A percentile compares a stretch with the other conserved stretches of the same genome.
Conservation (phyloP, 1,140 invertebrate genomes). For the Neoseiulus cucumeris region DNA sequence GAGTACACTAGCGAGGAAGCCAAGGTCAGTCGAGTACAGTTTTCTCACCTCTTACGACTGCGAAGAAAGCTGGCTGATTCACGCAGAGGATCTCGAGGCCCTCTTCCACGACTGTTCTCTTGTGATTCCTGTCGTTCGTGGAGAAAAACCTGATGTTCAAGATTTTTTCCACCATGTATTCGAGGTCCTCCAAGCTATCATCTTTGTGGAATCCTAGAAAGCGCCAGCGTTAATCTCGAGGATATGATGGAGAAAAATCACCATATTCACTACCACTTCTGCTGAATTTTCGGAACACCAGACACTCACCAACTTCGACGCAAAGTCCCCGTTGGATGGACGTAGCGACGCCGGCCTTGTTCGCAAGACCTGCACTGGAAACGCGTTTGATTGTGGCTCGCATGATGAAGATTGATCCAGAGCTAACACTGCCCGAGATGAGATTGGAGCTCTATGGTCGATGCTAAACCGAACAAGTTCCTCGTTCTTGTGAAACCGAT, state of each 20-base stretch:
- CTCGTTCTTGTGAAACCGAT: too few relatives aligned
- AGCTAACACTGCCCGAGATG: too few relatives aligned
- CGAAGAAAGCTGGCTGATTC: constrained; percentile 62
- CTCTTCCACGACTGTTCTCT: constrained; percentile 47
- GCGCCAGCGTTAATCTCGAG: too few relatives aligned
- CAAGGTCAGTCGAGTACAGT: not conserved
- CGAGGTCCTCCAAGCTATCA: not conserved
- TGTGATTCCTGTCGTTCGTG: constrained; percentile 50
- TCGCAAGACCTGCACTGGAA: constrained; percentile 45
- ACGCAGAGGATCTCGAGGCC: constrained; percentile 34
- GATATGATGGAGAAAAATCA: not conserved
- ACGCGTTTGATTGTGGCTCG: constrained; percentile 53
- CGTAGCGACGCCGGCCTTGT: constrained; percentile 49
- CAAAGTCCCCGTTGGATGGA: constrained; percentile 60
- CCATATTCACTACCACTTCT: too few relatives aligned
- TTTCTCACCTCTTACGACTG: constrained; percentile 44
- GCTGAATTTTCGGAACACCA: constrained; percentile 9
- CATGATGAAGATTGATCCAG: too few relatives aligned
- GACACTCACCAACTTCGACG: constrained; percentile 45
- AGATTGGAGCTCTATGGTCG: too few relatives aligned
- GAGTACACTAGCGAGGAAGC: not conserved
- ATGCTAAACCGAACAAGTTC: too few relatives aligned
- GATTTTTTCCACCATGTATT: constrained; percentile 49
- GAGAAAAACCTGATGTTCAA: constrained; percentile 56
- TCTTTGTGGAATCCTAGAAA: not conserved